Evolutionary conservation across 1,140 invertebrate species (phyloP).

Genomic region (Drosophila teissieri): DNA sequence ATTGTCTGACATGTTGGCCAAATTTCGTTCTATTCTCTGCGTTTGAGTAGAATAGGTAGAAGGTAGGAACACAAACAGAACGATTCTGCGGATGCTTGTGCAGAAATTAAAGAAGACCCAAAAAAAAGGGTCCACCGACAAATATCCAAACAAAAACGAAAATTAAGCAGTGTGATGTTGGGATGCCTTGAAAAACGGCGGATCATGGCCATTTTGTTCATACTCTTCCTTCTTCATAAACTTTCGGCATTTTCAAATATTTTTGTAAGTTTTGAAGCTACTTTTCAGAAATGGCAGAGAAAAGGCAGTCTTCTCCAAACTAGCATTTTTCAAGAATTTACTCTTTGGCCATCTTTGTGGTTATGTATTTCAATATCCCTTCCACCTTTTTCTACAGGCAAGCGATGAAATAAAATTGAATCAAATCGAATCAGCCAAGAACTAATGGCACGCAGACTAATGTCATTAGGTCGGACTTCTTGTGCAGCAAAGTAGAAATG

Average conservation of each 20-base stretch:
- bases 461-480: constrained; percentile 53
- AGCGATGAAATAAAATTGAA: constrained; percentile 32
- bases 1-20: constrained; percentile 52
- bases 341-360: neutral
- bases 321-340: no score
- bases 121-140: constrained; percentile 28
- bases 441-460: constrained; percentile 67
- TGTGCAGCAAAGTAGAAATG: constrained; percentile 61
- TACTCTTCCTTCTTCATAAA: no score
- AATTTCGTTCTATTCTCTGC: constrained; percentile 29
- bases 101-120: constrained; percentile 51
- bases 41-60: constrained; percentile 46
- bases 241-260: no score
- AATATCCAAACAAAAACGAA: constrained; percentile 20
- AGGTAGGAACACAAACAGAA: constrained; percentile 6
- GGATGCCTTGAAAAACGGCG: neutral
- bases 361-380: neutral
- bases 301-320: no score
- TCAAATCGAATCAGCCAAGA: constrained; percentile 65
- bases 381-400: neutral
- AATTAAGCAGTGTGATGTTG: constrained; percentile 14
- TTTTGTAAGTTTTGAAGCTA: no score
- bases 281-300: no score
- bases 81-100: constrained; percentile 16
- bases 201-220: no score